Percentiles rank a stretch among this genome's conserved stretches.
phyloP scores from a whole-genome alignment of 2,888 invertebrate species.

The Actias luna region DNA sequence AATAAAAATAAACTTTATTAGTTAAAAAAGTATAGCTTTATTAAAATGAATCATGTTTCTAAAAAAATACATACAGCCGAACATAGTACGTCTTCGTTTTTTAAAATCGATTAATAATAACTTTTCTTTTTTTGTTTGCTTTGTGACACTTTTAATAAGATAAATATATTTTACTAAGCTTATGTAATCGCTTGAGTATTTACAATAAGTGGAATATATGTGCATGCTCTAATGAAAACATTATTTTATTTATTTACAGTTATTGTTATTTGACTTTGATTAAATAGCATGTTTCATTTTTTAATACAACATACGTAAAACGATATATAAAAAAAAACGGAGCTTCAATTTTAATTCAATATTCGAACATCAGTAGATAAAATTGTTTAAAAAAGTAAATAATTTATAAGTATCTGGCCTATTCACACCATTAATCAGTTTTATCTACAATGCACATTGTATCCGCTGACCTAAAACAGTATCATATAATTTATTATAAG shows the following conservation, averaged over 20 bases:
- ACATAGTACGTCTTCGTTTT: too few relatives aligned
- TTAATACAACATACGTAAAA: too few relatives aligned
- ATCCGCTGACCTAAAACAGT: slow-evolving; percentile 46
- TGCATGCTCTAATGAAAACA: neutral
- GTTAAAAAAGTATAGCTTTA: neutral
- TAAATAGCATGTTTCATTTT: neutral
- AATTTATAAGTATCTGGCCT: slow-evolving; percentile 3
- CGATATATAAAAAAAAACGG: too few relatives aligned
- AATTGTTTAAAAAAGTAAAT: neutral
- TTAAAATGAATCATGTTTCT: neutral
- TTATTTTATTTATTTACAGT: neutral
- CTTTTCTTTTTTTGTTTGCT: neutral
- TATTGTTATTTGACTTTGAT: neutral
- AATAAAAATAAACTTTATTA: neutral
- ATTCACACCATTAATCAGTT: slow-evolving; percentile 16
- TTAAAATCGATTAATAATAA: too few relatives aligned
- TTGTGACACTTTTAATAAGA: neutral
- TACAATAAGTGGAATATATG: neutral
- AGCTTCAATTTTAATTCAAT: neutral
- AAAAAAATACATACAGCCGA: too few relatives aligned
- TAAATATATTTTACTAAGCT: neutral
- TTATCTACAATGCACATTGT: slow-evolving; percentile 16
- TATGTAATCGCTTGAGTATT: neutral
- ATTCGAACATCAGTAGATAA: neutral
- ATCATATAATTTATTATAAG: slow-evolving; percentile 43